These are phyloP conservation scores for Heliconius nattereri DNA, from an alignment of 1,140 invertebrate species.

Conservation along the genomic window DNA sequence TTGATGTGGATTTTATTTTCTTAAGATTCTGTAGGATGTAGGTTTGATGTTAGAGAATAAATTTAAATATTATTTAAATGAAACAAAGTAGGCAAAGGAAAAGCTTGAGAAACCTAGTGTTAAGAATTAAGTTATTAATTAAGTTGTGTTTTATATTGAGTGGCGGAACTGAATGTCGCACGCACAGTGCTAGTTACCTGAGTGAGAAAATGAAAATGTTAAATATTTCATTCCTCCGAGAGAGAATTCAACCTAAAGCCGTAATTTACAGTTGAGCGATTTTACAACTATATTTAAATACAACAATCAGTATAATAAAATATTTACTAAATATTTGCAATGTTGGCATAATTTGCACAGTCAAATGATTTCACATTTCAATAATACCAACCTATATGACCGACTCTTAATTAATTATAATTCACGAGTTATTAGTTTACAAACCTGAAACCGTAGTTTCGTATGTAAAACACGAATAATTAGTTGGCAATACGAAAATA, in stretches of 20 bases:
- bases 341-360: background rate
- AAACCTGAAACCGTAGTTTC: background rate
- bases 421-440: background rate
- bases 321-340: background rate
- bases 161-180: too few relatives aligned
- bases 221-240: too few relatives aligned
- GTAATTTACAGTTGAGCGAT: too few relatives aligned
- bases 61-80: background rate
- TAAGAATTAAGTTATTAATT: background rate
- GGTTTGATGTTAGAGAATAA: background rate
- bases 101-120: background rate
- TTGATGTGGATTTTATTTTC: background rate
- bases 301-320: background rate
- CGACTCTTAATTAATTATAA: constrained; percentile 4
- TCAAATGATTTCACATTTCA: background rate
- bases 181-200: too few relatives aligned
- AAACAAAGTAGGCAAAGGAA: too few relatives aligned
- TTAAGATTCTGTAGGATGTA: background rate
- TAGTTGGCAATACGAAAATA: background rate
- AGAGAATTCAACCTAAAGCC: too few relatives aligned
- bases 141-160: too few relatives aligned
- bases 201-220: too few relatives aligned
- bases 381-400: background rate
- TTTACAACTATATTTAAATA: too few relatives aligned
- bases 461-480: background rate